Percentiles rank a stretch among this genome's conserved stretches.
phyloP scores from a whole-genome alignment of 2,797 vertebrate species.

The Aldrovandia affinis region DNA sequence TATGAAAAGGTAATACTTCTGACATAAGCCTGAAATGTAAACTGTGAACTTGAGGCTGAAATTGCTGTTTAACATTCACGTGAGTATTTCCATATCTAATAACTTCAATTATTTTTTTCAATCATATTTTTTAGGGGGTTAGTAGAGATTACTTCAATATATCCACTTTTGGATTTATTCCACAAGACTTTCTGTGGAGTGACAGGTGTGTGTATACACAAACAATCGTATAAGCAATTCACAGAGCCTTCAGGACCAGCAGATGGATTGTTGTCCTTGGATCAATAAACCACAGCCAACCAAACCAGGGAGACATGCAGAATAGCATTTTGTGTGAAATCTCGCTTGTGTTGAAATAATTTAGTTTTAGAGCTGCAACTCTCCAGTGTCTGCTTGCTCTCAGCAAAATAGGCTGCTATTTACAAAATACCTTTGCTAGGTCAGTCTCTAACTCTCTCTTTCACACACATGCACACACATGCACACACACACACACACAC shows the following conservation, averaged over 20 bases:
- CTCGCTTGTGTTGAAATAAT: conserved; percentile 16
- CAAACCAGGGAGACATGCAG: conserved; percentile 47
- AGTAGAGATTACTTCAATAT: not conserved
- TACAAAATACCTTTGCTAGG: no score
- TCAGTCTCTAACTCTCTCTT: no score
- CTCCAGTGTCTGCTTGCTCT: not conserved
- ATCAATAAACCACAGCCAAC: conserved; percentile 65
- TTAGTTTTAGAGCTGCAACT: not conserved
- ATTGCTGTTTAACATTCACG: not conserved
- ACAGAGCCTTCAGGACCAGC: conserved; percentile 36
- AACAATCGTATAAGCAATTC: not conserved
- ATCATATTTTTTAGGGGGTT: not conserved
- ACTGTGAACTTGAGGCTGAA: not conserved
- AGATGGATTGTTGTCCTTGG: conserved; percentile 48
- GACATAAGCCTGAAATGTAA: not conserved
- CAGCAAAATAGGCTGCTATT: not conserved
- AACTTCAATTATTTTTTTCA: not conserved
- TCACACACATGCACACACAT: not conserved
- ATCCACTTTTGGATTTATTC: not conserved
- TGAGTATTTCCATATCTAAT: not conserved
- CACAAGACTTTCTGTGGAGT: not conserved
- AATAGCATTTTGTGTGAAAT: conserved; percentile 53
- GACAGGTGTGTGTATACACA: not conserved
- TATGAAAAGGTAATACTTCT: not conserved
- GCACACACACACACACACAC: not conserved